phyloP scores from a whole-genome alignment of 2,113 vertebrate species.

The Vidua chalybeata region DNA sequence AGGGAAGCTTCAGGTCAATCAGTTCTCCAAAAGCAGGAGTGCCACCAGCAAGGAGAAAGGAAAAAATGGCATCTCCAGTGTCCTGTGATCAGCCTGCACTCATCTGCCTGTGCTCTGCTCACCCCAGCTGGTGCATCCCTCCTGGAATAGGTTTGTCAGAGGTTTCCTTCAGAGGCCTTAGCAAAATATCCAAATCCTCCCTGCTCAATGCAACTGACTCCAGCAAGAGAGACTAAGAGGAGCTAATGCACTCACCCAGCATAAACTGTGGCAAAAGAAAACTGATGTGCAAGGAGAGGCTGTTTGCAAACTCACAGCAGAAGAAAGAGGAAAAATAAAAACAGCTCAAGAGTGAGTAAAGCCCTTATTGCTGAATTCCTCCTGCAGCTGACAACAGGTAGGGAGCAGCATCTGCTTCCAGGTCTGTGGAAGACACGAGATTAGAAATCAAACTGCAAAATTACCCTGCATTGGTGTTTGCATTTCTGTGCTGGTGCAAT shows the following conservation, averaged over 20 bases:
- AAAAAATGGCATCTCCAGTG: neutral
- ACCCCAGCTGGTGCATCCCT: neutral
- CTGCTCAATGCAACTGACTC: neutral
- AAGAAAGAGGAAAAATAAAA: neutral
- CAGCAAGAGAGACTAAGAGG: neutral
- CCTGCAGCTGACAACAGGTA: neutral
- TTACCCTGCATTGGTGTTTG: neutral
- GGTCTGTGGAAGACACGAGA: neutral
- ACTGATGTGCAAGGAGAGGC: neutral
- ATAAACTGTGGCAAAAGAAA: neutral
- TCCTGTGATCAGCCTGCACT: neutral
- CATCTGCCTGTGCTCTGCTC: neutral
- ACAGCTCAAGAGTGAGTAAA: neutral
- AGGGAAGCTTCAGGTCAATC: neutral
- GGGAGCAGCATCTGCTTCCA: neutral
- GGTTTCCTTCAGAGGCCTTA: neutral
- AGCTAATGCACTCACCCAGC: neutral
- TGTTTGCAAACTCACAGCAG: conserved; percentile 8
- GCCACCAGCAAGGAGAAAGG: neutral
- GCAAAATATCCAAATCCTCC: neutral
- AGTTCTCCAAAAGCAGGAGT: neutral
- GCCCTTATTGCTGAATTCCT: neutral
- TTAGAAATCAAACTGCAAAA: conserved; percentile 21
- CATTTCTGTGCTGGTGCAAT: neutral
- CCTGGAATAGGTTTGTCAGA: neutral